Conservation (phyloP, 2,797 vertebrate genomes). For the Coranthus polyacanthus region DNA sequence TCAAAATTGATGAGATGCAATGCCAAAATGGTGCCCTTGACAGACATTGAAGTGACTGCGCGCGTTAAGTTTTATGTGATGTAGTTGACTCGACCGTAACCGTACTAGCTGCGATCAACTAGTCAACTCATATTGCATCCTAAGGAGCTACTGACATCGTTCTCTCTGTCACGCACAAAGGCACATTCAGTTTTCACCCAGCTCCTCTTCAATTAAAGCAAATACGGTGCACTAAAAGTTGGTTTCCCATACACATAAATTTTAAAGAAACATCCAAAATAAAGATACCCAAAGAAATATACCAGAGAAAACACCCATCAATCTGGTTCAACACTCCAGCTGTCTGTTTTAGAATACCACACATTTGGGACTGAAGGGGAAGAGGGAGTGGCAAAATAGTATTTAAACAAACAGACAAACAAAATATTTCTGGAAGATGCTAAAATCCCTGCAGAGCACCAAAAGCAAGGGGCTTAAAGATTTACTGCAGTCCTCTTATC, state of each 20-base stretch:
- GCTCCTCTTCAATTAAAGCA: constrained; percentile 32
- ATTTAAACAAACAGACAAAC: constrained; percentile 75
- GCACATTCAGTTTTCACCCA: constrained; percentile 19
- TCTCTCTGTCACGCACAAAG: constrained; percentile 20
- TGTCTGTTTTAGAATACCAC: constrained; percentile 54
- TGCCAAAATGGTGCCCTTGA: constrained; percentile 81
- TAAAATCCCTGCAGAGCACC: constrained; percentile 84
- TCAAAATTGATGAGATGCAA: constrained; percentile 76
- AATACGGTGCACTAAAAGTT: constrained; percentile 41
- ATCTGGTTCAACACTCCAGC: constrained; percentile 61
- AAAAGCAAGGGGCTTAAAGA: constrained; percentile 84
- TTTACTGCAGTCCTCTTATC: constrained; percentile 84
- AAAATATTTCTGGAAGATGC: constrained; percentile 82
- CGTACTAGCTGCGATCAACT: constrained; percentile 68
- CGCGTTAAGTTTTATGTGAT: constrained; percentile 81
- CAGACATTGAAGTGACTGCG: constrained; percentile 78
- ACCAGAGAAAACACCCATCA: constrained; percentile 47
- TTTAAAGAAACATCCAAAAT: constrained; percentile 52
- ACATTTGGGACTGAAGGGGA: constrained; percentile 61
- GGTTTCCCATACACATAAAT: constrained; percentile 28
- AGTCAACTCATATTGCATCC: constrained; percentile 61
- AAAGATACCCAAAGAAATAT: constrained; percentile 36
- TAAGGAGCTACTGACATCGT: constrained; percentile 19
- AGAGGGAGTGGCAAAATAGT: constrained; percentile 53
- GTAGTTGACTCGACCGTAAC: constrained; percentile 78